Percentiles rank a stretch among this genome's conserved stretches.
phyloP scores from a whole-genome alignment of 2,113 vertebrate species.

The Nothoprocta perdicaria region DNA sequence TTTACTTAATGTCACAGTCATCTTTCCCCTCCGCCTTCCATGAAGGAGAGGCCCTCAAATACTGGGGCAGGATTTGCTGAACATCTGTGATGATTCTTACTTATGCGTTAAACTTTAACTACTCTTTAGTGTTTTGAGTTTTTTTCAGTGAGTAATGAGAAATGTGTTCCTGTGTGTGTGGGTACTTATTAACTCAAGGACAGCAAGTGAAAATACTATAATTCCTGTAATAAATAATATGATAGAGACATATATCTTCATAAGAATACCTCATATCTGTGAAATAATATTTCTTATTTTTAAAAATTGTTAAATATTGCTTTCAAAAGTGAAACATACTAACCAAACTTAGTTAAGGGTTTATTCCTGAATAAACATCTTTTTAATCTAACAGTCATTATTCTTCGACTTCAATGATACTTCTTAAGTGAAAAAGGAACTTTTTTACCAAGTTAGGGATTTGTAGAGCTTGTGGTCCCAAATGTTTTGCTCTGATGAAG shows the following conservation, averaged over 20 bases:
- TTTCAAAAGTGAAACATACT: not conserved
- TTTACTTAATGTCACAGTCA: slow-evolving; percentile 46
- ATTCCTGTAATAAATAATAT: not conserved
- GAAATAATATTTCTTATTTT: not conserved
- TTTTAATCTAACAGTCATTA: not conserved
- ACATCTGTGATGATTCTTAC: not conserved
- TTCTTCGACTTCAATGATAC: not conserved
- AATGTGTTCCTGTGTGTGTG: not conserved
- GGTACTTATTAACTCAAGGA: not conserved
- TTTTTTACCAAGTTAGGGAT: not conserved
- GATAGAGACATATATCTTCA: not conserved
- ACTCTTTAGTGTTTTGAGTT: not conserved
- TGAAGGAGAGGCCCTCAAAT: not conserved
- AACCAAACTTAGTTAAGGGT: not conserved
- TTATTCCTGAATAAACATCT: not conserved
- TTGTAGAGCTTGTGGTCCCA: not conserved
- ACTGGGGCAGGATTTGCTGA: not conserved
- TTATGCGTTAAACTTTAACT: not conserved
- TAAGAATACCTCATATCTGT: not conserved
- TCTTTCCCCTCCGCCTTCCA: not conserved
- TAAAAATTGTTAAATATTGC: not conserved
- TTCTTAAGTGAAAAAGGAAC: not conserved
- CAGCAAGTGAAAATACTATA: not conserved
- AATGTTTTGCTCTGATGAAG: not conserved
- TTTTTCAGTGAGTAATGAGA: not conserved